Base-by-base conservation (phyloP, 2,888 invertebrate species). In the Drosophila dives region DNA sequence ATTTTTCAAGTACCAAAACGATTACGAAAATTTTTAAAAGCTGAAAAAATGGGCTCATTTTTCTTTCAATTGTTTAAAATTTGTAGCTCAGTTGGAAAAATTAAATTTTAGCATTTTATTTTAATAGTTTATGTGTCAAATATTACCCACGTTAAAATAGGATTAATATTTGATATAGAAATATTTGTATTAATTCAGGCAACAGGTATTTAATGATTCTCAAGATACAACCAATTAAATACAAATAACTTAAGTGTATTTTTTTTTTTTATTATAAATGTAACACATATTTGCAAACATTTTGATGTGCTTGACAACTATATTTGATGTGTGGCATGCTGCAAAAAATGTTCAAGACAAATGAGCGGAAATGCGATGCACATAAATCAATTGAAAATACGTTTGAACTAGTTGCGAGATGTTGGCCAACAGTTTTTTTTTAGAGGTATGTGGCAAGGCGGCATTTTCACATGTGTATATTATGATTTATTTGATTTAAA, bases 401-500 rank as follows among this genome's bases (percentile, higher is more conserved):
- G n/a, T 42, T 45, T 51, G 59, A 45, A 23, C 45, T 45, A 26
- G 56, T 8, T n/a, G 12, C 49, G 17, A 54, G 73, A 29, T 62
- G 56, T 48, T 63, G 59, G 64, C 36, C 60, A 59, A 54, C 56
- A 55, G 45, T 40, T 66, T 34, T 32, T 40, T 66, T 34, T 32
- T n/a, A 10, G 32, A 20, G 33, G 51, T 49, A 23, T 72, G 45
- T 26, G 50, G 42, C 49, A 58, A 56, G 55, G 11, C 29, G 58
- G 15, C 15, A 53, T 34, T 34, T 34, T 53, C 34, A 17, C 6
- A 6, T 4, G 23, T 38, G n/a, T 64, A 42, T 26, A 32, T 51
- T 80, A 69, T 90, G 91, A 90, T 85, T 85, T 86, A 85, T 85
- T 60, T 68, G 82, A 67, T 73, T 83, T 82, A 74, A 86, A 86